Base-by-base conservation (phyloP, 2,888 invertebrate species). In the Nemotelus nigrinus region DNA sequence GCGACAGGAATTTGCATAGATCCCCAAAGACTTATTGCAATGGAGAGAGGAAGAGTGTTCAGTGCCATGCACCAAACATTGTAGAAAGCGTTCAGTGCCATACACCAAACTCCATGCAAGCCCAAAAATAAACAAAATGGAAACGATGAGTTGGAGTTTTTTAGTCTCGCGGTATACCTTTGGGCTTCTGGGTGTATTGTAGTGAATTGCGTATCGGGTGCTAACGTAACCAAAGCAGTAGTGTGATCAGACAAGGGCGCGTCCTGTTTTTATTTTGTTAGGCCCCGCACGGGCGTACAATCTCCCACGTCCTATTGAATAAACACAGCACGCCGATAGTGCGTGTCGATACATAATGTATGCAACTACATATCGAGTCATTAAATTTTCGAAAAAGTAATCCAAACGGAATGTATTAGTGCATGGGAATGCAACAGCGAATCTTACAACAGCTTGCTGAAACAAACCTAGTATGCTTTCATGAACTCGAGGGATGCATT, bases 1-100 rank as follows among this genome's bases (percentile, higher is more conserved):
- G 78, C 72, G 77, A 78, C 79, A 64, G 77, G 67, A 78, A 79
- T 78, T 79, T 79, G 78, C 78, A 79, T 78, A 79, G 57, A 65
- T 64, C 53, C 55, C 74, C 63, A 5, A 74, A 55, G 50, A 60
- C 63, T 41, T 47, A 60, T 47, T 41, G 41, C 74, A 3, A 39
- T 53, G 44, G 68, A 41, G 41, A 71, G 10, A 6, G 57, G 71
- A 74, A 55, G 63, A 63, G 41, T 25, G 6, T 55, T n/a, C 53
- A 50, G 8, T 25, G 43, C 44, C 70, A 39, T 39, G 8, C 70
- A 53, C 53, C 70, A n/a, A 39, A 50, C 50, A 63, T 39, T 74
- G 48, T 48, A 67, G 47, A 25, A 67, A 67, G 6, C 67, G 48
- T 25, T 70, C 53, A 50, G 8, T 25, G 43, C 44, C 70, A 39